Percentiles rank a stretch among this genome's conserved stretches.
phyloP scores from a whole-genome alignment of 2,888 invertebrate genomes.

The Erebia ligea region DNA sequence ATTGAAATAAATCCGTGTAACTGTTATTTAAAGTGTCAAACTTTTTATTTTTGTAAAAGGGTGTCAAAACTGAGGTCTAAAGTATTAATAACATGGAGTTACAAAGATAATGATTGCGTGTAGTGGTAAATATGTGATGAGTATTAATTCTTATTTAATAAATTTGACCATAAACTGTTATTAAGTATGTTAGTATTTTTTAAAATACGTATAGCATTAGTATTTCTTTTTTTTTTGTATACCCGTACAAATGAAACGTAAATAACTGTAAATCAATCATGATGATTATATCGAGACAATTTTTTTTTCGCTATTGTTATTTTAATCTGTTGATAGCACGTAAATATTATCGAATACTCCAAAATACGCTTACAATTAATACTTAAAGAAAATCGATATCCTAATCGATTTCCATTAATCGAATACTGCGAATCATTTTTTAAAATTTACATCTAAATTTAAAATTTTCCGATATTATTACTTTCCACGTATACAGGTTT shows the following conservation, averaged over 20 bases:
- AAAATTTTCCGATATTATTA: conserved; percentile 46
- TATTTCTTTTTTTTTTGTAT: not conserved
- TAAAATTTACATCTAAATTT: conserved; percentile 53
- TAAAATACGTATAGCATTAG: not conserved
- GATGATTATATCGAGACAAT: not conserved
- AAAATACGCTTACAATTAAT: conserved; percentile 28
- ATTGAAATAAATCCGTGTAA: not conserved
- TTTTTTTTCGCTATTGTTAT: conserved; percentile 22
- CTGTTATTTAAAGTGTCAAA: not conserved
- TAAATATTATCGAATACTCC: conserved; percentile 22
- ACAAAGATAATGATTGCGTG: not conserved
- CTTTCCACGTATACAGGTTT: conserved; percentile 45
- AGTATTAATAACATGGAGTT: no score
- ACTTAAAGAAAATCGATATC: conserved; percentile 29
- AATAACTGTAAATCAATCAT: not conserved
- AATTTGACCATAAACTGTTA: not conserved
- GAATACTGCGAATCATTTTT: conserved; percentile 39
- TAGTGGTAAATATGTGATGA: not conserved
- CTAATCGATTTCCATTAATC: conserved; percentile 36
- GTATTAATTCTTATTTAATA: not conserved
- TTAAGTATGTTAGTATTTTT: not conserved
- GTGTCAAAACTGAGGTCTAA: no score
- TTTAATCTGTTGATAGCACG: conserved; percentile 19
- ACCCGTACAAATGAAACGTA: not conserved
- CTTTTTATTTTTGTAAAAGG: no score